Base-by-base conservation (phyloP, 2,888 invertebrate species). In the Synergus itoensis region DNA sequence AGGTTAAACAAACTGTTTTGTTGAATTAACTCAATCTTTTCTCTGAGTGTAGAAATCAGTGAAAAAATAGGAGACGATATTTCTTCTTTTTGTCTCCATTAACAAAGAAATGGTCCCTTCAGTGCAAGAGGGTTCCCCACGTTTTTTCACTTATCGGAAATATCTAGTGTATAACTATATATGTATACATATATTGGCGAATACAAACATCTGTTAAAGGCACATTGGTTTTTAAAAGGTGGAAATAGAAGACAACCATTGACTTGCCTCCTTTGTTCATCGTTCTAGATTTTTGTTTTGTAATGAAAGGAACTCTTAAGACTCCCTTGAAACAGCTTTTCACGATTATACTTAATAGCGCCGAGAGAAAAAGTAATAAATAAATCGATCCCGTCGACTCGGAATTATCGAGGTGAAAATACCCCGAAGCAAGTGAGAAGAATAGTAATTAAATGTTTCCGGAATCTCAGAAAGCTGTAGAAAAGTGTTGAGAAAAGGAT, bases 21-120 rank as follows among this genome's bases (percentile, higher is more conserved):
- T n/a, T n/a, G n/a, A n/a, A n/a, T n/a, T n/a, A n/a, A n/a, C n/a
- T n/a, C n/a, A n/a, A n/a, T n/a, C n/a, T n/a, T n/a, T n/a, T n/a
- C n/a, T n/a, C n/a, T n/a, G n/a, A n/a, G n/a, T n/a, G n/a, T n/a
- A n/a, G 8, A 45, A 8, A 45, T 45, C 8, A 45, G 45, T 5
- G 45, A 45, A 45, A 45, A 8, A 45, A 57, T 21, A 28, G 28
- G 28, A 28, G 3, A 28, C 28, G 28, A 28, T 28, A 28, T 28
- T 45, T 21, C 21, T 43, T 16, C 5, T 21, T 18, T 43, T n/a
- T 43, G 14, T 45, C 12, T 43, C 40, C 21, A 3, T 45, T 45
- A 14, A 48, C 43, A 69, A 69, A 45, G 67, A 28, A 69, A 69
- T 48, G 40, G 43, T 41, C 41, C 41, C n/a, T 40, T 36, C 36